These are phyloP conservation scores for Celastrina argiolus DNA, from an alignment of 2,888 invertebrate species.

Conservation along the genomic window DNA sequence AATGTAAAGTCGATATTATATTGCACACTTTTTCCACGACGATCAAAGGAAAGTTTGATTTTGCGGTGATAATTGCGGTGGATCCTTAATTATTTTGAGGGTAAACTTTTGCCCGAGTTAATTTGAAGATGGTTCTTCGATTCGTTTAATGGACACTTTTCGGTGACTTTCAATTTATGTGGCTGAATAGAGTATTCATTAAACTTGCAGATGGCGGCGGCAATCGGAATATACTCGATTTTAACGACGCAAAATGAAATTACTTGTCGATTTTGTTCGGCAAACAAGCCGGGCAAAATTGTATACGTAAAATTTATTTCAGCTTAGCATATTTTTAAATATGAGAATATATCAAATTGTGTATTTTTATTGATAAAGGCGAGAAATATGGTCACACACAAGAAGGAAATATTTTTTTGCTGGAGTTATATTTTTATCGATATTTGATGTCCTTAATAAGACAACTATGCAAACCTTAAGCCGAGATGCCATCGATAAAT, in stretches of 20 bases:
- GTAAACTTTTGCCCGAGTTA: slow-evolving; percentile 75
- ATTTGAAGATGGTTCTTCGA: slow-evolving; percentile 70
- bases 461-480: too few relatives aligned
- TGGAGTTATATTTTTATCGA: too few relatives aligned
- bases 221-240: slow-evolving; percentile 46
- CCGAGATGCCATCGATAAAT: too few relatives aligned
- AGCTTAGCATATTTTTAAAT: neutral
- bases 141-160: slow-evolving; percentile 75
- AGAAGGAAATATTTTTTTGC: too few relatives aligned
- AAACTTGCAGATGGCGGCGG: slow-evolving; percentile 50
- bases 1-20: slow-evolving; percentile 48
- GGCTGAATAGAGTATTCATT: slow-evolving; percentile 70
- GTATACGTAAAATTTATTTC: slow-evolving; percentile 30
- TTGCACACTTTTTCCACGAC: slow-evolving; percentile 49
- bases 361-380: neutral
- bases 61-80: slow-evolving; percentile 76
- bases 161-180: slow-evolving; percentile 72
- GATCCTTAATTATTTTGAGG: slow-evolving; percentile 78
- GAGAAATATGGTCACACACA: too few relatives aligned
- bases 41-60: slow-evolving; percentile 76
- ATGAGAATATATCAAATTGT: neutral
- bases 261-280: slow-evolving; percentile 45
- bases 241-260: slow-evolving; percentile 46
- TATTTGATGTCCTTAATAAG: too few relatives aligned
- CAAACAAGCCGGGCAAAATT: slow-evolving; percentile 28